Percentiles rank a stretch among this genome's conserved stretches.
phyloP scores from a whole-genome alignment of 2,888 invertebrate genomes.

The Alcis repandata region DNA sequence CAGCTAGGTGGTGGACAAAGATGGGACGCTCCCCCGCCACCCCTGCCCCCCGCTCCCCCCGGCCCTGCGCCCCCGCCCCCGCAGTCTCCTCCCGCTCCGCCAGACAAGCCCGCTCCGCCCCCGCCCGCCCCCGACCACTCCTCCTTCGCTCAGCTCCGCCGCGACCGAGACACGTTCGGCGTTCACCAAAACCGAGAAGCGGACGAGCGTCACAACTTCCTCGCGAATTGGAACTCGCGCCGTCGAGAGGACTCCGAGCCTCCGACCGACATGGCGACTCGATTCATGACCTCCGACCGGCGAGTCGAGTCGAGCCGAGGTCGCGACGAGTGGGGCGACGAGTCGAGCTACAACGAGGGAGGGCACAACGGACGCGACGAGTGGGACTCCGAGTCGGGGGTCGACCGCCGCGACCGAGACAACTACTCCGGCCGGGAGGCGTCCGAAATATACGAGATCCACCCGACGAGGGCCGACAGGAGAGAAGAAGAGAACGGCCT shows the following conservation, averaged over 20 bases:
- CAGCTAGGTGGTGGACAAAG: conserved; percentile 91
- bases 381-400: conserved; percentile 82
- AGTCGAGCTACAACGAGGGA: conserved; percentile 74
- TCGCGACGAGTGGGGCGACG: conserved; percentile 80
- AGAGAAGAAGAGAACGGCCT: conserved; percentile 75
- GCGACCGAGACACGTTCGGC: conserved; percentile 91
- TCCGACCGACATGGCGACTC: conserved; percentile 76
- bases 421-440: conserved; percentile 78
- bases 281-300: conserved; percentile 77
- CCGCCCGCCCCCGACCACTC: conserved; percentile 86
- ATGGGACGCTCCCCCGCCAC: conserved; percentile 89
- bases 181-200: conserved; percentile 89
- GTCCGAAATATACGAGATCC: conserved; percentile 81
- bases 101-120: conserved; percentile 88
- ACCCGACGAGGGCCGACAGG: conserved; percentile 71
- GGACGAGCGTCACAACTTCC: conserved; percentile 83
- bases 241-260: conserved; percentile 76
- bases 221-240: conserved; percentile 83
- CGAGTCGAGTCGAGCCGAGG: conserved; percentile 63
- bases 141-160: conserved; percentile 89
- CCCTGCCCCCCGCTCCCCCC: conserved; percentile 87
- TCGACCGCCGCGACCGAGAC: conserved; percentile 74
- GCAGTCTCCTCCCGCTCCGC: conserved; percentile 85
- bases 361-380: conserved; percentile 74
- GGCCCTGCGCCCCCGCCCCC: conserved; percentile 90